Base-by-base conservation (phyloP, 2,888 invertebrate genomes). In the Chymomyza procnemis region DNA sequence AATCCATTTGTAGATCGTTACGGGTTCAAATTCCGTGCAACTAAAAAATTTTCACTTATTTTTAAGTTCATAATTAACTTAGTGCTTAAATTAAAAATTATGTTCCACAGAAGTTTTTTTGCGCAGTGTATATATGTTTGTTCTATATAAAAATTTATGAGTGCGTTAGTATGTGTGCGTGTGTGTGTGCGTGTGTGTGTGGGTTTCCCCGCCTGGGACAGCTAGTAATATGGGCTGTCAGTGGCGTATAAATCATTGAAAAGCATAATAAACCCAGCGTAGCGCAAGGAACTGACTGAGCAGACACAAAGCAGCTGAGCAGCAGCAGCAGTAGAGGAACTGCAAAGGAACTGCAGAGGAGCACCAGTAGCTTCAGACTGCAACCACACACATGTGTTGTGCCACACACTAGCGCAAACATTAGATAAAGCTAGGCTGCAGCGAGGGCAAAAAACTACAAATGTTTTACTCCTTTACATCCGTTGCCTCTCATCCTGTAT, bases 381-480 rank as follows among this genome's bases (percentile, higher is more conserved):
- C 9, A 19, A 19, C 50, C 50, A 8, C 16, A 19, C 22, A 58
- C 12, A 47, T 21, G 26, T 18, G n/a, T 46, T 41, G 34, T 12
- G 34, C 12, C 59, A 8, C 59, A 46, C 47, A 2, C 47, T 18
- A 26, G 26, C 22, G 50, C 59, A 21, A 2, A 21, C 19, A 16
- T 21, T 16, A 50, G 14, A 54, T 50, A 50, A 50, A n/a, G 50
- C 14, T 41, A 41, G 9, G 9, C 54, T 54, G 54, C 16, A 21
- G 22, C 58, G 78, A 71, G 80, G 84, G 74, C 85, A 85, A 85
- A 80, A 80, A 80, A 82, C 80, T 80, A 63, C 74, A 73, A 79
- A 77, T 79, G 75, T 73, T 64, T 8, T 8, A 2, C 34, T 12
- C 6, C 34, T 12, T 2, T 41, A 9, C 1, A 9, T 41, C 1